A percentile compares a stretch with the other conserved stretches of the same genome.
phyloP scores from a whole-genome alignment of 1,140 invertebrate species.

The Penaeus indicus region DNA sequence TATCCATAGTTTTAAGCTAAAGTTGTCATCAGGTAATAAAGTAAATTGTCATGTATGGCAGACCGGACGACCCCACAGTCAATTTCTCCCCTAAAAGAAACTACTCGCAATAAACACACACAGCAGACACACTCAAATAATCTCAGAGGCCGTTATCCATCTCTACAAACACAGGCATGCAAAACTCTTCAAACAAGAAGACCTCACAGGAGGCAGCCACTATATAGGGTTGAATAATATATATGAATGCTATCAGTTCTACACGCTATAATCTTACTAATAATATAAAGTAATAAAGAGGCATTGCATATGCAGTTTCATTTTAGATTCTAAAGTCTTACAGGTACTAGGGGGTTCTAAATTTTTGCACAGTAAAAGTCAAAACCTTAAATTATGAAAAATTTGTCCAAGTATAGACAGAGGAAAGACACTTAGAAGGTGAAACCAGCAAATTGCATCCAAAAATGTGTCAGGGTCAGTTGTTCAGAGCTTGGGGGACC shows the following conservation, averaged over 20 bases:
- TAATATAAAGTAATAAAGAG: constrained; percentile 63
- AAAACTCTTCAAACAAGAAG: constrained; percentile 57
- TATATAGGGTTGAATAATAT: constrained; percentile 53
- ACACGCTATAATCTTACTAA: constrained; percentile 59
- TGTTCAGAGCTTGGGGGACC: constrained; percentile 24
- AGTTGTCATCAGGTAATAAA: constrained; percentile 24
- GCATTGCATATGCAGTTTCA: constrained; percentile 61
- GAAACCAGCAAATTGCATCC: constrained; percentile 59
- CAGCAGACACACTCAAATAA: constrained; percentile 52
- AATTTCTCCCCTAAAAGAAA: constrained; percentile 49
- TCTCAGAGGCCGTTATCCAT: constrained; percentile 47
- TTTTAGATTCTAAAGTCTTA: constrained; percentile 58
- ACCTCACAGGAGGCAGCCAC: constrained; percentile 45
- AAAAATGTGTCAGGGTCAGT: constrained; percentile 49
- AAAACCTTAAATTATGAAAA: constrained; percentile 54
- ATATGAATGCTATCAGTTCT: constrained; percentile 61
- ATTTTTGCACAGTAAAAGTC: constrained; percentile 59
- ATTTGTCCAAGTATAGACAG: constrained; percentile 47
- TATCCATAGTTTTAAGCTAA: constrained; percentile 5
- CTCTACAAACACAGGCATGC: constrained; percentile 55
- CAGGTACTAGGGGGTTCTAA: constrained; percentile 56
- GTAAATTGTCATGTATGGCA: constrained; percentile 61
- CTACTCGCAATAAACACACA: constrained; percentile 57
- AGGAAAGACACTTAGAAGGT: constrained; percentile 63
- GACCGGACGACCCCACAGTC: constrained; percentile 59